A percentile compares a stretch with the other conserved stretches of the same genome.
phyloP scores from a whole-genome alignment of 2,888 invertebrate genomes.

The Lucinisca nassula region DNA sequence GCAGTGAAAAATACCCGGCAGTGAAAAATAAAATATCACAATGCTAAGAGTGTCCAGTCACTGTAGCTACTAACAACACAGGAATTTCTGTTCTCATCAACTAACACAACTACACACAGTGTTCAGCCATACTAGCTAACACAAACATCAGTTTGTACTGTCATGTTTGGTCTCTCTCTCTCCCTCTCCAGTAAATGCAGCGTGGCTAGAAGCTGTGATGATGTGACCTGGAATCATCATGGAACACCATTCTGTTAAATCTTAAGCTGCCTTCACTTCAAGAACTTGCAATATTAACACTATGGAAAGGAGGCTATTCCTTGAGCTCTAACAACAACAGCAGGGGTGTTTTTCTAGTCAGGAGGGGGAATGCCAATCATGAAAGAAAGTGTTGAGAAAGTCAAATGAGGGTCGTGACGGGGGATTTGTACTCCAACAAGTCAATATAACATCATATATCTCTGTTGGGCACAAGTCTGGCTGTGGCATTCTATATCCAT shows the following conservation, averaged over 20 bases:
- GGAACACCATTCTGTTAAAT: too few species aligned
- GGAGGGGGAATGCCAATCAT: conserved; percentile 78
- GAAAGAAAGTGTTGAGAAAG: conserved; percentile 84
- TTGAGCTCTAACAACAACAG: neutral
- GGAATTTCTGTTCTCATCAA: too few species aligned
- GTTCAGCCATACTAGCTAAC: neutral
- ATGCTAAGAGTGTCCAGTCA: too few species aligned
- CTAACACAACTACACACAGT: too few species aligned
- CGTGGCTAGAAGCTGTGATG: too few species aligned
- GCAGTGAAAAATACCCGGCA: neutral
- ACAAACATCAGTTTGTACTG: too few species aligned
- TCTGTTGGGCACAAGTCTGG: conserved; percentile 82
- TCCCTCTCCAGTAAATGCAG: too few species aligned
- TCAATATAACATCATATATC: conserved; percentile 82
- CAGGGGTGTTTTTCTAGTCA: conserved; percentile 41
- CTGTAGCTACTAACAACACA: neutral
- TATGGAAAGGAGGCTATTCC: too few species aligned
- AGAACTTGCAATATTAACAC: too few species aligned
- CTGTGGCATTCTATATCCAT: conserved; percentile 82
- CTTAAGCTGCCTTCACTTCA: too few species aligned
- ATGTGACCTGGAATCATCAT: too few species aligned
- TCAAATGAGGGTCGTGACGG: conserved; percentile 84
- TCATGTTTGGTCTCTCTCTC: too few species aligned
- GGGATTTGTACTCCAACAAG: conserved; percentile 82
- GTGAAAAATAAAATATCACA: neutral